A percentile compares a stretch with the other conserved stretches of the same genome.
phyloP scores from a whole-genome alignment of 1,140 invertebrate genomes.

The Pentalonia nigronervosa region DNA sequence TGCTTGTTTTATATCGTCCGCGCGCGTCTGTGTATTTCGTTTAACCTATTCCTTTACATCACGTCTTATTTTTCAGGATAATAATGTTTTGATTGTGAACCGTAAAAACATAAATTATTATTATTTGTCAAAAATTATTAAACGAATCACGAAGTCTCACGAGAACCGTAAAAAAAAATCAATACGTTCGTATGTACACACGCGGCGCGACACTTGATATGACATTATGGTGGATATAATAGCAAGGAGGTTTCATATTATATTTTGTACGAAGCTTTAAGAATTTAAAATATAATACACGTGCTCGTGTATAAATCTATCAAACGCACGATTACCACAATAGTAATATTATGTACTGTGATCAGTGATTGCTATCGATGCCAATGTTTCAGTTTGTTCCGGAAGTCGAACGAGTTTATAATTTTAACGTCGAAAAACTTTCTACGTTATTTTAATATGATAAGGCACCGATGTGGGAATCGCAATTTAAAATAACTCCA shows the following conservation, averaged over 20 bases:
- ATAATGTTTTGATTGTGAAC: too few species aligned
- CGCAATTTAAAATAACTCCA: neutral
- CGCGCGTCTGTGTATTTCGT: too few species aligned
- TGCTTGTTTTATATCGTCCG: neutral
- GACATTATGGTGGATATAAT: too few species aligned
- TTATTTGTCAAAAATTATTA: neutral
- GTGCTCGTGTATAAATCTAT: neutral
- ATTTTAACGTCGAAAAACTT: neutral
- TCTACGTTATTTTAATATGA: neutral
- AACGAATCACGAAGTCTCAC: neutral
- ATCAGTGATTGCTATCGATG: neutral
- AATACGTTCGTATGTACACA: too few species aligned
- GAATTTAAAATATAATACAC: neutral
- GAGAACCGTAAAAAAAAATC: too few species aligned
- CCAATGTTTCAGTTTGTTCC: neutral
- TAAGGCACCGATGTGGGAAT: neutral
- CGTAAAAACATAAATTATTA: neutral
- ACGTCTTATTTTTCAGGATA: neutral
- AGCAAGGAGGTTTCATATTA: too few species aligned
- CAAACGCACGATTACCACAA: neutral
- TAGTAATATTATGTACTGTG: too few species aligned
- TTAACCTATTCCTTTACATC: neutral
- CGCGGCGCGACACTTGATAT: neutral
- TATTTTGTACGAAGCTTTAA: neutral
- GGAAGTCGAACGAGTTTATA: neutral